phyloP scores from a whole-genome alignment of 2,113 vertebrate genomes.

The Lepisosteus osseus region DNA sequence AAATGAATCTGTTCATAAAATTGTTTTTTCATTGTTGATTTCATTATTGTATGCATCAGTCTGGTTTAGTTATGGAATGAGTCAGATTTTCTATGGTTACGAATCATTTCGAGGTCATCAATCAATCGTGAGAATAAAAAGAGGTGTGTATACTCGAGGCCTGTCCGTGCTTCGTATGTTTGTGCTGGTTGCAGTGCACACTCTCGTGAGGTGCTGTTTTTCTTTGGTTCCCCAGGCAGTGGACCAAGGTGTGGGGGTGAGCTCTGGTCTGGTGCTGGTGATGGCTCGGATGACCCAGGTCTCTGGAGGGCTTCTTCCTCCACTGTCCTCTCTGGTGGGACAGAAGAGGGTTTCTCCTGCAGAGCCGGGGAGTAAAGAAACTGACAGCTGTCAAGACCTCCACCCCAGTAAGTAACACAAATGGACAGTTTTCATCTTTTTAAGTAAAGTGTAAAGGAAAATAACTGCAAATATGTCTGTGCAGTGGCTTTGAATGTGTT shows the following conservation, averaged over 20 bases:
- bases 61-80: not conserved
- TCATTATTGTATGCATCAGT: not conserved
- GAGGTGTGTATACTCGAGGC: too few relatives aligned
- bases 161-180: too few relatives aligned
- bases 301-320: conserved; percentile 5
- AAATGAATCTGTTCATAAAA: too few relatives aligned
- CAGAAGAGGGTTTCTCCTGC: conserved; percentile 21
- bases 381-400: conserved; percentile 1
- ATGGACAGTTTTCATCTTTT: not conserved
- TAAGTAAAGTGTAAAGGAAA: not conserved
- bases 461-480: too few relatives aligned
- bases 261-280: not conserved
- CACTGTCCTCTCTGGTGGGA: conserved; percentile 10
- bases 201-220: too few relatives aligned
- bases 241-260: not conserved
- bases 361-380: not conserved
- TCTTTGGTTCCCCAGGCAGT: not conserved
- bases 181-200: too few relatives aligned
- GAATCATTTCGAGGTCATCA: too few relatives aligned
- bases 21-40: too few relatives aligned
- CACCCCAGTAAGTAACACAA: conserved; percentile 20
- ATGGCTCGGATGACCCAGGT: conserved; percentile 27
- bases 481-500: too few relatives aligned
- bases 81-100: too few relatives aligned
- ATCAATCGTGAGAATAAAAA: too few relatives aligned